Base-by-base conservation (phyloP, 2,797 vertebrate genomes). In the Astyanax mexicanus region DNA sequence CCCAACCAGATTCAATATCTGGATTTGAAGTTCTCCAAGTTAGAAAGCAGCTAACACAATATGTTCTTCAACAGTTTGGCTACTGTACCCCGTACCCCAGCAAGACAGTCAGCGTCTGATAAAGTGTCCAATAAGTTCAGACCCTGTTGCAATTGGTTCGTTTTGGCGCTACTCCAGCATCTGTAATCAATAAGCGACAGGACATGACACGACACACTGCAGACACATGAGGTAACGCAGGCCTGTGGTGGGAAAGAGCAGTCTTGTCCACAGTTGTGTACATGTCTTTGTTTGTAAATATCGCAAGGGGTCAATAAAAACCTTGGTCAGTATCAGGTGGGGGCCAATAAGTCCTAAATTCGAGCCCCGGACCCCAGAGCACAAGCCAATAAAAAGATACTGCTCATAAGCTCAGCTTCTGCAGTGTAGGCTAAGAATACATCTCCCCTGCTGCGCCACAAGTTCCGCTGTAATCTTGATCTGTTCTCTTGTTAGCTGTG, bases 331-430 rank as follows among this genome's bases (percentile, higher is more conserved):
- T 76, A 70, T 75, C 64, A 75, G 74, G 55, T 76, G 55, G 61
- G 69, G 75, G 61, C 61, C 75, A 72, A 58, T 93, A 92, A 92
- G 90, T 90, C 82, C 72, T 17, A 71, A 80, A 35, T 84, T 82
- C 75, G 81, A 81, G 74, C 78, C 84, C 83, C 82, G 85, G 79
- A 78, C 83, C 84, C 79, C 85, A 69, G 75, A 85, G 80, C 84
- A 60, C 77, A 72, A 86, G 72, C 60, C 1, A 78, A 83, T 84
- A 85, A 89, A 83, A 74, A 81, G 82, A 81, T 74, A 81, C 62
- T 75, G 83, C 81, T 87, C 81, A 85, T 90, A 88, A 92, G 89
- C 77, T n/a, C 27, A 32, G 52, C 66, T 78, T 72, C 40, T 40
- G 5, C 21, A 6, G 75, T 3, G 65, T 75, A 70, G 80, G 80